Conservation (phyloP, 2,797 vertebrate genomes). For the Propithecus deckenii region DNA sequence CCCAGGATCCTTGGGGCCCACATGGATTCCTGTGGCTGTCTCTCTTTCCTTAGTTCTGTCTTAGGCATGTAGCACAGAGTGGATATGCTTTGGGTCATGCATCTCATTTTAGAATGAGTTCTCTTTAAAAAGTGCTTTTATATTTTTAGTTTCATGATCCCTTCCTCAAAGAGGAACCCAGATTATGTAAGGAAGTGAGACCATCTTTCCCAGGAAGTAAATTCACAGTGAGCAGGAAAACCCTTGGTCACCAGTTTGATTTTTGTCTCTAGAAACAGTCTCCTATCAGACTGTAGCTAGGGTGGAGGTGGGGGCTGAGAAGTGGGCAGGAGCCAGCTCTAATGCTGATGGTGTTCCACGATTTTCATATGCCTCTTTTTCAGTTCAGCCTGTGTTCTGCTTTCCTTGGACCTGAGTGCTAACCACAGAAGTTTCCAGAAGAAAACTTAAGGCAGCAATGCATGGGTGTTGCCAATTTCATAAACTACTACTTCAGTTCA, state of each 20-base stretch:
- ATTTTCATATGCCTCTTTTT: slow-evolving; percentile 64
- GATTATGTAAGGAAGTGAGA: slow-evolving; percentile 27
- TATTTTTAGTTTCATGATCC: slow-evolving; percentile 44
- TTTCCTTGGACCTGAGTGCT: slow-evolving; percentile 74
- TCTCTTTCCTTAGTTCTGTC: neutral
- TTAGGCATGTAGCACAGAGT: neutral
- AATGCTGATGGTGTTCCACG: slow-evolving; percentile 39
- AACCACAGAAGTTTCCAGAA: slow-evolving; percentile 82
- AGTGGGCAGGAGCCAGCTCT: slow-evolving; percentile 14
- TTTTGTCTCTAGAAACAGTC: slow-evolving; percentile 51
- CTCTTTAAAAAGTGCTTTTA: slow-evolving; percentile 5
- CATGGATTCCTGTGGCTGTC: neutral
- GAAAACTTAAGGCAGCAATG: slow-evolving; percentile 66
- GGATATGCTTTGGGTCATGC: neutral
- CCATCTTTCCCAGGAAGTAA: slow-evolving; percentile 41
- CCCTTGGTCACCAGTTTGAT: neutral
- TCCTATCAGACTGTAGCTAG: neutral
- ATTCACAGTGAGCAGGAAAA: slow-evolving; percentile 30
- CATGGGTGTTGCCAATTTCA: slow-evolving; percentile 65
- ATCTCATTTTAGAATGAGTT: slow-evolving; percentile 33
- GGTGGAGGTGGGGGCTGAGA: neutral
- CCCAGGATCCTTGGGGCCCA: neutral
- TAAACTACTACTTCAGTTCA: slow-evolving; percentile 69
- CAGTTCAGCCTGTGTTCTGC: slow-evolving; percentile 59
- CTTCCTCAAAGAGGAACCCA: slow-evolving; percentile 36